These are phyloP conservation scores for Ptilonorhynchus violaceus DNA, from an alignment of 2,113 vertebrate genomes.

Conservation along the genomic window DNA sequence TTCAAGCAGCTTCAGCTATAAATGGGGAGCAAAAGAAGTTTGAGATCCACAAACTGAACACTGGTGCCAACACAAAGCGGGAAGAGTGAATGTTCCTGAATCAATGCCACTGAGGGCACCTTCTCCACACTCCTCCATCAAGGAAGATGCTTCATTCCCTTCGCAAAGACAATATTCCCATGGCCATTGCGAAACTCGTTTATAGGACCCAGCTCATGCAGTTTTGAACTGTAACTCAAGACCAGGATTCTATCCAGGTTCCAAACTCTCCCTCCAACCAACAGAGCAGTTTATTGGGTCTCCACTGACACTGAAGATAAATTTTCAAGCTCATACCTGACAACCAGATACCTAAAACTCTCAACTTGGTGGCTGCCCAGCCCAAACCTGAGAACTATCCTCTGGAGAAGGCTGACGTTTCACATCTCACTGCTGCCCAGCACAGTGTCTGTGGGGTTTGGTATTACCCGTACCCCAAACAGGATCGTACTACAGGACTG, in stretches of 20 bases:
- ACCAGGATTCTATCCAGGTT: neutral
- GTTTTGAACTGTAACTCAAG: neutral
- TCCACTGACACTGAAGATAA: neutral
- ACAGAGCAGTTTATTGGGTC: neutral
- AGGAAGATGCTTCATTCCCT: neutral
- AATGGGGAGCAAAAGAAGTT: neutral
- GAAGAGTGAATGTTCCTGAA: neutral
- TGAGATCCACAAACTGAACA: neutral
- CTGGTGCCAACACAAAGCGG: neutral
- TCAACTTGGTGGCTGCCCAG: neutral
- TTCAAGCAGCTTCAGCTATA: neutral
- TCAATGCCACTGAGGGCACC: neutral
- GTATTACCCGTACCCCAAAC: neutral
- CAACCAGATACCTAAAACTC: neutral
- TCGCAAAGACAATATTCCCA: neutral
- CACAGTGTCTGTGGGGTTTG: neutral
- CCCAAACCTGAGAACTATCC: neutral
- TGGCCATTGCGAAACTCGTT: neutral
- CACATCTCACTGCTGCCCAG: neutral
- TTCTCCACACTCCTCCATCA: neutral
- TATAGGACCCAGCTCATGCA: neutral
- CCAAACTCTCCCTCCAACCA: neutral
- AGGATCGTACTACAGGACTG: neutral
- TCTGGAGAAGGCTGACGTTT: neutral
- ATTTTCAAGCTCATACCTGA: neutral